Base-by-base conservation (phyloP, 2,888 invertebrate genomes). In the Tetrapedia diversipes region DNA sequence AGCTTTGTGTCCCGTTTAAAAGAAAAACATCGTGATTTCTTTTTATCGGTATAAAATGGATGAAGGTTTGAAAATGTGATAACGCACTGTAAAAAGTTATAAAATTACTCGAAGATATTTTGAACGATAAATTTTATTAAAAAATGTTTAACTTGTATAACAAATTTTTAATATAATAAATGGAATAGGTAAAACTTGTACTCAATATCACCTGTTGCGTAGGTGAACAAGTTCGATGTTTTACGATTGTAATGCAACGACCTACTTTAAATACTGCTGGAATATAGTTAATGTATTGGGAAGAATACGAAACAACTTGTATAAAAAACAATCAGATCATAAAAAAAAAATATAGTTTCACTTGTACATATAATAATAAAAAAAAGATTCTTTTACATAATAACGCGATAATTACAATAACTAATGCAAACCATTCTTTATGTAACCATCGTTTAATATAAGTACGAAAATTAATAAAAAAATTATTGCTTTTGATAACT, bases 151-250 rank as follows among this genome's bases (percentile, higher is more conserved):
- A n/a, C n/a, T n/a, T n/a, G n/a, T n/a, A n/a, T n/a, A n/a, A n/a
- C n/a, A n/a, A n/a, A n/a, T n/a, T n/a, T n/a, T n/a, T n/a, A n/a
- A n/a, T n/a, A n/a, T n/a, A n/a, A n/a, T n/a, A n/a, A n/a, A n/a
- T n/a, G n/a, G n/a, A n/a, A n/a, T n/a, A n/a, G n/a, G n/a, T n/a
- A n/a, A n/a, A n/a, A n/a, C n/a, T n/a, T 34, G 8, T 32, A 22
- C n/a, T 56, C 39, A 63, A 72, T 64, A 80, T 82, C 72, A 82
- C 78, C 75, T 82, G 82, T 80, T 81, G 82, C 82, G 82, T 82
- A 75, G 82, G 82, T 73, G 80, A 75, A 75, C 77, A 56, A 75
- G 81, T 72, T 69, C 45, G 71, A 77, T 10, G 75, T 61, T 75
- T 82, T 68, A 39, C 47, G 51, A 66, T 51, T 61, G 67, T 43